phyloP scores from a whole-genome alignment of 1,140 invertebrate genomes.

The Penaeus chinensis region DNA sequence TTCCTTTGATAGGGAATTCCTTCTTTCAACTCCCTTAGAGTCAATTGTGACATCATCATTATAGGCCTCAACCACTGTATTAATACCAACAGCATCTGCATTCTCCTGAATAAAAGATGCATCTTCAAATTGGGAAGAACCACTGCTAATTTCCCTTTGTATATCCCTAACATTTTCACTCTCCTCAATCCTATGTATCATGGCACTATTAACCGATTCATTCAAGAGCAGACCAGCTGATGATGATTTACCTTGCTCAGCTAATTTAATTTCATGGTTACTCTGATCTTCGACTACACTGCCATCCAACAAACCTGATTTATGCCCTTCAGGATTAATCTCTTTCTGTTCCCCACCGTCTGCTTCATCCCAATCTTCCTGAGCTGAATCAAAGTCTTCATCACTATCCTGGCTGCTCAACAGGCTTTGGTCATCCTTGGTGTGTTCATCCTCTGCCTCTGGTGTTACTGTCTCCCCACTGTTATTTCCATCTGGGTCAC shows the following conservation, averaged over 20 bases:
- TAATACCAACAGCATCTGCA: not conserved
- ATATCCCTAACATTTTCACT: not conserved
- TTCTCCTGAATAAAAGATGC: conserved; percentile 3
- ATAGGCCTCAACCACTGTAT: conserved; percentile 25
- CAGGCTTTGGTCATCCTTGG: not conserved
- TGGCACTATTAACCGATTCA: not conserved
- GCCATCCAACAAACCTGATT: not conserved
- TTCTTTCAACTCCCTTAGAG: not conserved
- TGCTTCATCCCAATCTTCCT: conserved; percentile 53
- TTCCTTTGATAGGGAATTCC: not conserved
- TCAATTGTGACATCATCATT: conserved; percentile 18
- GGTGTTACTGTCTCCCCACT: too few relatives aligned
- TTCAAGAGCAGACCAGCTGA: not conserved
- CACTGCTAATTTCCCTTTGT: conserved; percentile 26
- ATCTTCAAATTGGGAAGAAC: conserved; percentile 44
- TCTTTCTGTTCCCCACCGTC: not conserved
- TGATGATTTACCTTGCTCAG: too few relatives aligned
- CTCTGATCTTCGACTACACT: too few relatives aligned
- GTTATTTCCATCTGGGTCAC: too few relatives aligned
- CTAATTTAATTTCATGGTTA: too few relatives aligned
- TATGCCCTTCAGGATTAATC: not conserved
- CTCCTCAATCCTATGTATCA: not conserved
- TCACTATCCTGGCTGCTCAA: conserved; percentile 42
- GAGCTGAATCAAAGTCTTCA: conserved; percentile 55
- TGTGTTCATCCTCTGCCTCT: too few relatives aligned